Evolutionary conservation across 2,113 vertebrate species (phyloP).

Genomic region (Nothoprocta perdicaria): DNA sequence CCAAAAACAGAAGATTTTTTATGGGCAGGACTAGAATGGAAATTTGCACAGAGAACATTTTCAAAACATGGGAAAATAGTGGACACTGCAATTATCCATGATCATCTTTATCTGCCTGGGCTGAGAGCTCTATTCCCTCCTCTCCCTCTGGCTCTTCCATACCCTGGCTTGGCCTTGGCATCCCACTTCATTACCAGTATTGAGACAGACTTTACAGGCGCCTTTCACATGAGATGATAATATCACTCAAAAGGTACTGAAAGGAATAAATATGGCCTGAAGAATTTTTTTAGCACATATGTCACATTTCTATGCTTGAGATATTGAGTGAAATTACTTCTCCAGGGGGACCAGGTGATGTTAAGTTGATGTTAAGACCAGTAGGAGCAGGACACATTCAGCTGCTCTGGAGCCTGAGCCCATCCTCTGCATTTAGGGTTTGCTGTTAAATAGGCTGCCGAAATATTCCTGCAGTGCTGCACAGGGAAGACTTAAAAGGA

Average conservation of each 20-base stretch:
- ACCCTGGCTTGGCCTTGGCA: neutral
- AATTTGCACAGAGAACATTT: neutral
- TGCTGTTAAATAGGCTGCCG: neutral
- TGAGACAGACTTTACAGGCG: neutral
- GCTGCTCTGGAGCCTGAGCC: neutral
- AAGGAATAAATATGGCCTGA: neutral
- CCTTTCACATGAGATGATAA: neutral
- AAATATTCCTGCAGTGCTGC: neutral
- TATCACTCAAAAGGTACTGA: neutral
- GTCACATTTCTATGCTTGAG: neutral
- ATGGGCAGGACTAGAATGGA: neutral
- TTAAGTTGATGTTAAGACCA: neutral
- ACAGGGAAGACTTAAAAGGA: neutral
- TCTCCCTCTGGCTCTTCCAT: neutral
- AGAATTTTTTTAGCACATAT: neutral
- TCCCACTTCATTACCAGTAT: neutral
- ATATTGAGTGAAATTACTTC: neutral
- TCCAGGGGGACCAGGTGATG: neutral
- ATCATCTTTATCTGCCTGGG: neutral
- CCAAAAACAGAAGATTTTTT: neutral
- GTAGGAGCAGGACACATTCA: rapidly evolving
- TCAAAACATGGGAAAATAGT: neutral
- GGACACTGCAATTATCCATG: neutral
- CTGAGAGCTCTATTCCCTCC: neutral
- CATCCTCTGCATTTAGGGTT: neutral